These are phyloP conservation scores for Ectobius pallidus DNA, from an alignment of 2,888 invertebrate species.

Conservation along the genomic window DNA sequence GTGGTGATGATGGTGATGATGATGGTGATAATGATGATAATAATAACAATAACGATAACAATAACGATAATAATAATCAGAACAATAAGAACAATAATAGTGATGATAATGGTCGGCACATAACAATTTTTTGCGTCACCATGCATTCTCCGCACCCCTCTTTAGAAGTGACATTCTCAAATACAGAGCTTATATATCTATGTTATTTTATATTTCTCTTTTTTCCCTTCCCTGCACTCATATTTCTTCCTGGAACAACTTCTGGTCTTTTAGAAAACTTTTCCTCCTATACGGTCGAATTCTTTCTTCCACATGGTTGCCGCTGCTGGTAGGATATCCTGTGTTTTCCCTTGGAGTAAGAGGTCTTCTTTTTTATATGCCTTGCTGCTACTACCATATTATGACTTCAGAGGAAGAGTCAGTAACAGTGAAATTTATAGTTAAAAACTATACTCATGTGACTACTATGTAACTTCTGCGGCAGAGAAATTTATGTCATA, in stretches of 20 bases:
- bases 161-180: too few relatives aligned
- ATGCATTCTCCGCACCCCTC: too few relatives aligned
- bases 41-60: too few relatives aligned
- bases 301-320: conserved; percentile 25
- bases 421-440: conserved; percentile 8
- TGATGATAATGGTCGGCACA: too few relatives aligned
- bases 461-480: not conserved
- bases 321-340: conserved; percentile 10
- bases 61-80: too few relatives aligned
- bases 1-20: too few relatives aligned
- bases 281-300: conserved; percentile 27
- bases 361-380: not conserved
- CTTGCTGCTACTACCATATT: not conserved
- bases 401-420: not conserved
- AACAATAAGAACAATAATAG: too few relatives aligned
- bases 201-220: not conserved
- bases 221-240: not conserved
- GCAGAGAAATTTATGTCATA: conserved; percentile 8
- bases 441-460: not conserved
- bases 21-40: too few relatives aligned
- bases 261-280: conserved; percentile 28
- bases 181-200: too few relatives aligned
- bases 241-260: conserved; percentile 25
- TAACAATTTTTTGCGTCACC: too few relatives aligned
- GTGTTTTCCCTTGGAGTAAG: not conserved